These are phyloP conservation scores for Archips crataeganus DNA, from an alignment of 2,888 invertebrate species.

Conservation along the genomic window DNA sequence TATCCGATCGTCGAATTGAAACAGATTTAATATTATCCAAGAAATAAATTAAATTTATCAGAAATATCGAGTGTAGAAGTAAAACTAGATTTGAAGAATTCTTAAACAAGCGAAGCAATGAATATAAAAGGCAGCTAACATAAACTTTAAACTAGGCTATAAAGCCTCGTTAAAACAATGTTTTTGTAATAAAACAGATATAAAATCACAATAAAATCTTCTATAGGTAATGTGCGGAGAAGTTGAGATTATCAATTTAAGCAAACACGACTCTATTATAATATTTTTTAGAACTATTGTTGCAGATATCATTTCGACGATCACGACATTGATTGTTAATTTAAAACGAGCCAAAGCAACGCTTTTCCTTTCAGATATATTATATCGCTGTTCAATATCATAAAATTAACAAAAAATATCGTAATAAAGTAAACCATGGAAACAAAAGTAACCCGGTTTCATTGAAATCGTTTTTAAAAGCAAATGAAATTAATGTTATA, in stretches of 20 bases:
- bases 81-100: background rate
- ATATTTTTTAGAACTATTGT: background rate
- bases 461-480: slow-evolving; percentile 4
- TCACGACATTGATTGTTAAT: background rate
- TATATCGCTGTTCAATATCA: background rate
- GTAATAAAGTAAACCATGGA: slow-evolving; percentile 1
- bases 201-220: slow-evolving; percentile 50
- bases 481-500: background rate
- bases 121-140: slow-evolving; percentile 9
- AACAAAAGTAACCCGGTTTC: background rate
- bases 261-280: background rate
- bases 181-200: slow-evolving; percentile 46
- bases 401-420: slow-evolving; percentile 13
- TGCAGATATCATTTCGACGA: background rate
- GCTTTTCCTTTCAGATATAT: slow-evolving; percentile 5
- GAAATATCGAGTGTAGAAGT: too few relatives aligned
- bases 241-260: background rate
- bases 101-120: background rate
- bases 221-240: slow-evolving; percentile 18
- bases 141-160: slow-evolving; percentile 43
- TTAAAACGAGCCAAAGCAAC: background rate
- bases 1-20: too few relatives aligned
- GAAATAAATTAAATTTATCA: too few relatives aligned
- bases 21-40: too few relatives aligned
- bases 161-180: slow-evolving; percentile 52